Evolutionary conservation across 2,113 vertebrate genomes (phyloP).

Genomic region (Phyllopteryx taeniolatus): DNA sequence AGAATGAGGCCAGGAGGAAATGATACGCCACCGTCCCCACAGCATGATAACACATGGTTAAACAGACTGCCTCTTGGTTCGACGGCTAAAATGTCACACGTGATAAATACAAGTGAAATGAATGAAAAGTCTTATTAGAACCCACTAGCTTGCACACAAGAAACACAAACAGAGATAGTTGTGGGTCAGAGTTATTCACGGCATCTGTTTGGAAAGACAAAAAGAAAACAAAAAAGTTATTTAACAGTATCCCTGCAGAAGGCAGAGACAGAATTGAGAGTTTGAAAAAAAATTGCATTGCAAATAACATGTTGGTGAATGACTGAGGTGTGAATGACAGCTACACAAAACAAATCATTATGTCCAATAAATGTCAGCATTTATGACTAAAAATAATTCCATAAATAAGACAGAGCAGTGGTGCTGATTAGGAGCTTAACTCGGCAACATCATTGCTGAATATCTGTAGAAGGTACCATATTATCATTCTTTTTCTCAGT

Average conservation of each 20-base stretch:
- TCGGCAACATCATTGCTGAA: background rate
- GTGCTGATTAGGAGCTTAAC: background rate
- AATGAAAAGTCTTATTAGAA: background rate
- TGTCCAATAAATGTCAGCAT: background rate
- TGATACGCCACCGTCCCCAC: slow-evolving; percentile 13
- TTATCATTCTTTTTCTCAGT: background rate
- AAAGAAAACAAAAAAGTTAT: background rate
- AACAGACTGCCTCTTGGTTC: slow-evolving; percentile 9
- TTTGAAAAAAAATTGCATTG: background rate
- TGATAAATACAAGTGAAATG: background rate
- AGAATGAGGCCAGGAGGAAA: slow-evolving; percentile 39
- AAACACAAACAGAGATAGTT: background rate
- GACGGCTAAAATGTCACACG: background rate
- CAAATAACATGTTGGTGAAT: background rate
- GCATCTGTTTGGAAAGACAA: slow-evolving; percentile 14
- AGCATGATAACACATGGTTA: slow-evolving; percentile 21
- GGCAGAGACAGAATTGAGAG: background rate
- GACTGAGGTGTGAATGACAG: too few species aligned
- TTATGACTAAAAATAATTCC: background rate
- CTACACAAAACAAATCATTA: background rate
- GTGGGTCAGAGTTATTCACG: background rate
- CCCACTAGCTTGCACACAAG: background rate
- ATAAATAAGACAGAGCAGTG: background rate
- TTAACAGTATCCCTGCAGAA: background rate
- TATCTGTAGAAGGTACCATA: background rate